Evolutionary conservation across 2,797 vertebrate species (phyloP).

Genomic region (Aselliscus stoliczkanus): DNA sequence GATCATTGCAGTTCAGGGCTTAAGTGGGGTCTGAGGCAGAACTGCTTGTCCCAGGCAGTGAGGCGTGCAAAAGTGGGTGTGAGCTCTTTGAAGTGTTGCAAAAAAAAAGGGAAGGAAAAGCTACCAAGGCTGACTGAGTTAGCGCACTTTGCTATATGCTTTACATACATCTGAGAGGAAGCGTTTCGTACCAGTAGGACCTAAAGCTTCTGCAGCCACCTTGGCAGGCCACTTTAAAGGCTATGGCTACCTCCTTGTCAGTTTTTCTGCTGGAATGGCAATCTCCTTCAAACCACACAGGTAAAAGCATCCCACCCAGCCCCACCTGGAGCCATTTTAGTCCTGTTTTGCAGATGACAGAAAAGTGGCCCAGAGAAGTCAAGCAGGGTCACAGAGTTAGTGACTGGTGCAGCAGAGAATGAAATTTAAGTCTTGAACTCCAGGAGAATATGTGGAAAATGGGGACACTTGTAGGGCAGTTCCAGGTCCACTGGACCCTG

Average conservation of each 20-base stretch:
- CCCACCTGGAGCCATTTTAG: neutral
- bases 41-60: neutral
- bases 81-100: neutral
- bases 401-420: neutral
- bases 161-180: neutral
- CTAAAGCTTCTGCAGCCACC: neutral
- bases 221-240: neutral
- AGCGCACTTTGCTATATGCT: neutral
- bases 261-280: neutral
- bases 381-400: neutral
- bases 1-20: neutral
- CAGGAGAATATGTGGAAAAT: neutral
- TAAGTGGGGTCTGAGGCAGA: neutral
- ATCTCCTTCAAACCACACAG: neutral
- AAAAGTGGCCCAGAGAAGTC: neutral
- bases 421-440: neutral
- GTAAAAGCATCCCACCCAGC: neutral
- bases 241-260: neutral
- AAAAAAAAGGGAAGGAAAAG: slow-evolving; percentile 47
- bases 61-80: neutral
- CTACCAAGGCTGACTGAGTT: neutral
- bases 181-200: neutral
- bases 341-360: neutral
- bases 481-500: neutral
- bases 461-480: neutral